Evolutionary conservation across 2,888 invertebrate species (phyloP), one percentile per base, ranked within the genome.

Genomic region (Trichopria drosophilae): DNA sequence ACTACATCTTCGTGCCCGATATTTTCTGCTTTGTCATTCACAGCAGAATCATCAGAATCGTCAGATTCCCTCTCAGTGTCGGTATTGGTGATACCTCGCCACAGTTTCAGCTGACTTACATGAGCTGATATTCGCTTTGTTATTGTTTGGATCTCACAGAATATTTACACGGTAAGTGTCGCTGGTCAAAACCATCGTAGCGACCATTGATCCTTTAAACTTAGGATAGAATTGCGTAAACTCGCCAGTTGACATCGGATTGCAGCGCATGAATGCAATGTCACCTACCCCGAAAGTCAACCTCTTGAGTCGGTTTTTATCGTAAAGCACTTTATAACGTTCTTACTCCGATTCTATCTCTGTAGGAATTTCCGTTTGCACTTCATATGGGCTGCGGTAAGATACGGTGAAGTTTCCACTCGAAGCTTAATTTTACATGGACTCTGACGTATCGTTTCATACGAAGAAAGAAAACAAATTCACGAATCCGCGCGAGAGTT

Each of bases 381-480:
- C 7, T 1, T 47, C 51, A 9, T 22, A 37, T 5, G 48, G 53
- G 13, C 48, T 37, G 12, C 20, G 23, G 35, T 40, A 48, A 4
- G 37, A 42, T 29, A 44, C 53, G 10, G 35, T 37, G 2, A 0
- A 55, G 18, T 6, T 48, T 55, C 10, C 51, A 66, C 18, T 61
- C 53, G 2, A 64, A 9, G 45, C 65, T 64, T 9, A 51, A 37
- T 6, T 31, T 12, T 6, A 65, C 53, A 26, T 63, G 59, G 6
- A 35, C 22, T 26, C 53, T 35, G 1, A 60, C 45, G 26, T 54
- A 54, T 4, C 9, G n/a, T 20, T 28, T 20, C 34, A 45, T 24
- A 2, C 56, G 40, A 0, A 53, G 50, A 20, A 65, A 62, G 26
- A 58, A 60, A 40, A 57, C 64, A 13, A 41, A 16, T 7, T 50